Percentiles rank a stretch among this genome's conserved stretches.
These are phyloP conservation scores for Rotaria macrura DNA, from an alignment of 2,888 invertebrate species.

Conservation along the genomic window DNA sequence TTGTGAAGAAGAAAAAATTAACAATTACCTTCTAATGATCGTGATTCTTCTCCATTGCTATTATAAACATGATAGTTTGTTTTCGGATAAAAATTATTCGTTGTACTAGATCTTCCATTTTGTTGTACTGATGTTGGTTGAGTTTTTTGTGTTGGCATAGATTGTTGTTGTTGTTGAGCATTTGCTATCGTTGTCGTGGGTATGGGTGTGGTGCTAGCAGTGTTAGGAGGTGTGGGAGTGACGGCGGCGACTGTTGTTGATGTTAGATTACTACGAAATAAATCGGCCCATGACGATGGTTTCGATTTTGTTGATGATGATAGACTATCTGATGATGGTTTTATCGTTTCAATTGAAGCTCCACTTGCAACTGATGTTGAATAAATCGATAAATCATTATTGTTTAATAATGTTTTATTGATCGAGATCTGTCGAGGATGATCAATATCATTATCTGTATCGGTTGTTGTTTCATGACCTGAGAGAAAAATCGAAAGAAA, in stretches of 20 bases:
- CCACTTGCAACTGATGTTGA: constrained; percentile 18
- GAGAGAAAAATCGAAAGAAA: no score
- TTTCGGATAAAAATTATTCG: background rate
- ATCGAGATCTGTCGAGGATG: background rate
- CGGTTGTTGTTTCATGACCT: background rate
- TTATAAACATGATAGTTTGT: constrained; percentile 19
- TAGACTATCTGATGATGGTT: background rate
- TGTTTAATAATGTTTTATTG: background rate
- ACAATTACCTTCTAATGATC: background rate
- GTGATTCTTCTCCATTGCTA: constrained; percentile 6
- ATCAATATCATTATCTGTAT: background rate
- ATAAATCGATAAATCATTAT: background rate
- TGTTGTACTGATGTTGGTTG: background rate
- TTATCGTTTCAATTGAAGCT: background rate
- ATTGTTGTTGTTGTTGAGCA: background rate
- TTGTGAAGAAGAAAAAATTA: no score
- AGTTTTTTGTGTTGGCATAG: no score
- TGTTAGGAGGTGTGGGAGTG: no score
- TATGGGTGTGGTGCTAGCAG: no score
- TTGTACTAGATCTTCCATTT: background rate
- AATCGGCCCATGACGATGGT: constrained; percentile 1
- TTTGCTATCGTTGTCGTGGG: background rate
- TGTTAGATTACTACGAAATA: background rate
- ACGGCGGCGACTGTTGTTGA: background rate
- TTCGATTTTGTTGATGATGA: background rate